Conservation (phyloP, 2,113 vertebrate genomes). For the Scalopus aquaticus region DNA sequence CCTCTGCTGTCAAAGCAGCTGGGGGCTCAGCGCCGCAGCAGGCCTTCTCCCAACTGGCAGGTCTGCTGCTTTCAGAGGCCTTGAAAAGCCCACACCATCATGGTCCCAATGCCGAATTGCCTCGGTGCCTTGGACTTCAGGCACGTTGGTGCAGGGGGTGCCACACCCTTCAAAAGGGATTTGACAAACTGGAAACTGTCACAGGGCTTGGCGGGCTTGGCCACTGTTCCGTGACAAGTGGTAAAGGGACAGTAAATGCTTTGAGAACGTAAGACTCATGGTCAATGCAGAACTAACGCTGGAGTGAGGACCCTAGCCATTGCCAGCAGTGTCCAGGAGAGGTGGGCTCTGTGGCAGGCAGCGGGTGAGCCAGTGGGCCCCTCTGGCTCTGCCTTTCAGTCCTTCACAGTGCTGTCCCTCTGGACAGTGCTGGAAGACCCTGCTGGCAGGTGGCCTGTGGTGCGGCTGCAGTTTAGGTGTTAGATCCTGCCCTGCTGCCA, state of each 20-base stretch:
- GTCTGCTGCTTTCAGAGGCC: conserved; percentile 28
- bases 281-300: no score
- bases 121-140: accelerated
- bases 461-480: neutral
- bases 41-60: neutral
- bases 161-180: neutral
- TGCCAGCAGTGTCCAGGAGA: neutral
- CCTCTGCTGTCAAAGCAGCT: neutral
- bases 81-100: neutral
- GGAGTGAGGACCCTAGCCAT: neutral
- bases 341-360: neutral
- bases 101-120: neutral
- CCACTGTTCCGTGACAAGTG: neutral
- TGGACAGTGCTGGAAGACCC: neutral
- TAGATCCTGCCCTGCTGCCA: neutral
- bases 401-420: neutral
- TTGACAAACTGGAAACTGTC: neutral
- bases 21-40: neutral
- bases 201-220: neutral
- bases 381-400: neutral
- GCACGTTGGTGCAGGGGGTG: neutral
- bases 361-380: neutral
- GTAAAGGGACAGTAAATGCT: neutral
- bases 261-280: neutral
- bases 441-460: accelerated